phyloP scores from a whole-genome alignment of 2,113 vertebrate genomes.

The Eleginops maclovinus region DNA sequence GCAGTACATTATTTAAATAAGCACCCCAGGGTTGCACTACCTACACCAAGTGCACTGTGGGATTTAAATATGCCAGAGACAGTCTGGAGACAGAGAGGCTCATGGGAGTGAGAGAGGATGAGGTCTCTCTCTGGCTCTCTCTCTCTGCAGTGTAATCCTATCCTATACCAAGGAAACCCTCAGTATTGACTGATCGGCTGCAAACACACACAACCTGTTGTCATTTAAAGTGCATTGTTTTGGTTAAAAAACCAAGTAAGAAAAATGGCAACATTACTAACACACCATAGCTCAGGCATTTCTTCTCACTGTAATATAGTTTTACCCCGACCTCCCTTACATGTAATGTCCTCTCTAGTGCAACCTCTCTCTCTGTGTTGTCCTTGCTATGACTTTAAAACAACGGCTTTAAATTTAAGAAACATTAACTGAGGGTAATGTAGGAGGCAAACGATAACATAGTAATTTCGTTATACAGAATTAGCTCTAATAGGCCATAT shows the following conservation, averaged over 20 bases:
- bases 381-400: neutral
- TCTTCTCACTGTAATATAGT: neutral
- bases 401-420: neutral
- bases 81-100: constrained; percentile 60
- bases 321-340: neutral
- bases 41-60: constrained; percentile 5
- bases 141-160: constrained; percentile 68
- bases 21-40: neutral
- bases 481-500: neutral
- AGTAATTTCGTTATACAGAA: neutral
- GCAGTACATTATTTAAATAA: neutral
- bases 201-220: neutral
- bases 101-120: constrained; percentile 42
- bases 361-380: neutral
- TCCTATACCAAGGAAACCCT: constrained; percentile 37
- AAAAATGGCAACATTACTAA: neutral
- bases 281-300: neutral
- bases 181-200: neutral
- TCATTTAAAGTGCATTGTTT: neutral
- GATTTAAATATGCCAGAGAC: constrained; percentile 34
- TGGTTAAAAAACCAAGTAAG: neutral
- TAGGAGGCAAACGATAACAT: neutral
- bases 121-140: constrained; percentile 24
- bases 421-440: neutral
- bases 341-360: neutral